These are phyloP conservation scores for Denticeps clupeoides DNA, from an alignment of 2,797 vertebrate genomes.

Conservation along the genomic window DNA sequence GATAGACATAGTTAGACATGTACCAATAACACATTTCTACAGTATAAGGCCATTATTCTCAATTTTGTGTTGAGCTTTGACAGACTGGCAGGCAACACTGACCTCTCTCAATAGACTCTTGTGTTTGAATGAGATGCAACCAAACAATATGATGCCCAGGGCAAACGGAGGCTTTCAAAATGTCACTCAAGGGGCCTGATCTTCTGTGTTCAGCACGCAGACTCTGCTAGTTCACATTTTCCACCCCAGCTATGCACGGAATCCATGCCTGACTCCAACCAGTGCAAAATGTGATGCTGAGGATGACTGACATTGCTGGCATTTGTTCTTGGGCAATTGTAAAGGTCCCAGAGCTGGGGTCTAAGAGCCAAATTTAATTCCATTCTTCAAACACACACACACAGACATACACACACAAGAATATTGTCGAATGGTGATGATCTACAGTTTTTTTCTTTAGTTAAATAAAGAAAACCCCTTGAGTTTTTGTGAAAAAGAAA, in stretches of 20 bases:
- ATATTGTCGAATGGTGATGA: too few species aligned
- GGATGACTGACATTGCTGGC: constrained; percentile 39
- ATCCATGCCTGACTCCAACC: too few species aligned
- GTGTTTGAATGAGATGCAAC: constrained; percentile 22
- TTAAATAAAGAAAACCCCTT: too few species aligned
- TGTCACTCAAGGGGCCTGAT: constrained; percentile 43
- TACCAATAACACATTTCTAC: too few species aligned
- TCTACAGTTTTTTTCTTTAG: too few species aligned
- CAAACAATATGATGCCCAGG: constrained; percentile 24
- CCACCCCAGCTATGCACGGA: too few species aligned
- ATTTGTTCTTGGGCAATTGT: constrained; percentile 46
- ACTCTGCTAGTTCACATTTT: constrained; percentile 16
- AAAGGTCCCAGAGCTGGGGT: constrained; percentile 33
- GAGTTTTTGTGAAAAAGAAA: too few species aligned
- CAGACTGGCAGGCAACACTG: constrained; percentile 24
- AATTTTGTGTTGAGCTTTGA: too few species aligned
- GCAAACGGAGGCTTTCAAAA: constrained; percentile 37
- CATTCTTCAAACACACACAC: constrained; percentile 31
- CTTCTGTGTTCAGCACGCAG: constrained; percentile 33
- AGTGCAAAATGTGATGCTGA: constrained; percentile 32
- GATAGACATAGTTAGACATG: too few species aligned
- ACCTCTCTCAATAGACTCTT: constrained; percentile 28
- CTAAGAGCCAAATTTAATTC: constrained; percentile 37
- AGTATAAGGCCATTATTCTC: too few species aligned
- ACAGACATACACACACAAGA: background rate